Base-by-base conservation (phyloP, 2,797 vertebrate species). In the Sebastes steindachneri region DNA sequence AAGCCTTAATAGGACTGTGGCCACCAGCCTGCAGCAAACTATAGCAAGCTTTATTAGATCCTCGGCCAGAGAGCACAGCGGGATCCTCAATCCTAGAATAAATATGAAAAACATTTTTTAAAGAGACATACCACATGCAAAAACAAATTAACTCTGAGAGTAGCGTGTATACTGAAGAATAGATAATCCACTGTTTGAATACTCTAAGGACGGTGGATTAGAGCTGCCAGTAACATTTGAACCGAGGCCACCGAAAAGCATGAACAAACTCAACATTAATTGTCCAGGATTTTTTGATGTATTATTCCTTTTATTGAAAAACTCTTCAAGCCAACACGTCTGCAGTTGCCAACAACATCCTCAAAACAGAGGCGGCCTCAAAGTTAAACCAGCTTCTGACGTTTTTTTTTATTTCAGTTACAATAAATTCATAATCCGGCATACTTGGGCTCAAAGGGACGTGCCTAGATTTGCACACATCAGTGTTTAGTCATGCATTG, bases 221-320 rank as follows among this genome's bases (percentile, higher is more conserved):
- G 35, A 73, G 75, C 64, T 82, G 79, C 77, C 84, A 84, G 41
- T 37, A 78, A 80, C 64, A 78, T 76, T 62, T 76, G 65, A 79
- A 54, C 54, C 25, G 28, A 62, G 62, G 51, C 63, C 35, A 48
- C 12, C 2, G 9, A 73, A 45, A 71, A 28, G 59, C 78, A 63
- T 9, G 54, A 79, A 51, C 33, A 31, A 84, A 71, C 55, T 55
- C 48, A 1, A 45, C 48, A 29, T 31, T 28, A 71, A 59, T 59
- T 53, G 67, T 76, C 28, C n/a, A 26, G 35, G 31, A 79, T 21
- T 17, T 69, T 82, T 15, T 73, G 31, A 82, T 65, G 41, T n/a
- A 69, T 80, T 85, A 69, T 81, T 85, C 25, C 12, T 35, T 71
- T 75, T 60, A 76, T 80, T 78, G n/a, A 41, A 74, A 58, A 58